Evolutionary conservation across 1,140 invertebrate genomes (phyloP), one percentile per base, ranked within the genome.

Genomic region (Eueides isabella): DNA sequence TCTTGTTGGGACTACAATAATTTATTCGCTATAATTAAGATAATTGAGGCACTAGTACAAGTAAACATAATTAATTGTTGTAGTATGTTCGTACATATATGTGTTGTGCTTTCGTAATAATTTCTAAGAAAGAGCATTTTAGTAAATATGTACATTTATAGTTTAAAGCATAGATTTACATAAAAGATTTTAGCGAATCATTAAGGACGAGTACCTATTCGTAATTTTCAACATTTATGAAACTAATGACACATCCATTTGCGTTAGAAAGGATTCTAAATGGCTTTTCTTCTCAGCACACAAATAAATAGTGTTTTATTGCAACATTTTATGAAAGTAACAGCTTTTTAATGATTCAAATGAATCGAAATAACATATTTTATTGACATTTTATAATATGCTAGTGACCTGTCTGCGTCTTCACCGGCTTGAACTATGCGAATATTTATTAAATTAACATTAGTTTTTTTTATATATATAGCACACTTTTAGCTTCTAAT

Each of bases 191-290:
- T 9, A 55, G 48, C 23, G 48, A 55, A 55, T 55, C 48, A 55
- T 55, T 55, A 5, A 55, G 7, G 19, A 12, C 48, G 48, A 55
- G 48, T 26, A 26, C 48, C 11, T 55, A 55, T 55, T 55, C 48
- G 23, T 55, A 55, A 55, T 55, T 55, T 55, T 26, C 7, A 55
- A 55, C 48, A 26, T 55, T 55, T 55, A 26, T 23, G 19, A 55
- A 26, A 55, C 48, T 55, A 55, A 55, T 55, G 48, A 55, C 19
- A 55, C 23, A 55, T 55, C 48, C 48, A 55, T 55, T 55, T 55
- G 48, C 48, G 48, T 55, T 55, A 55, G 48, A 55, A 55, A 55
- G 48, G 48, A 38, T 55, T 55, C 2, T 55, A 26, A 55, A 26
- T 55, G 48, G 23, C 7, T 23, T 55, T 55, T 55, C 48, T 55